phyloP scores from a whole-genome alignment of 1,140 invertebrate species.

The Geopemphigus sp. region DNA sequence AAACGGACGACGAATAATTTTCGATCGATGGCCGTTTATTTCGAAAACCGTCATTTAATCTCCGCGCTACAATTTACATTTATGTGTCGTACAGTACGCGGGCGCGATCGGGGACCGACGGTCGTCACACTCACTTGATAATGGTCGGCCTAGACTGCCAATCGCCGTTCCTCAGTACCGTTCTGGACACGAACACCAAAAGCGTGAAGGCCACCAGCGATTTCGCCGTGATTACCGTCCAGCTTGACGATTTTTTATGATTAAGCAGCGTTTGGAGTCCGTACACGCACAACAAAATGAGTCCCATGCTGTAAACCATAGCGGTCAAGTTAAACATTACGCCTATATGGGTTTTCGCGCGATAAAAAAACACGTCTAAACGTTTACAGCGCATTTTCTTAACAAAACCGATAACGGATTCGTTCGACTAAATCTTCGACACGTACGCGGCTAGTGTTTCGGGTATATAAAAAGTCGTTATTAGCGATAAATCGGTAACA shows the following conservation, averaged over 20 bases:
- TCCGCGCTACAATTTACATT: no score
- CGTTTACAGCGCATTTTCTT: no score
- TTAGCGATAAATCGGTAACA: neutral
- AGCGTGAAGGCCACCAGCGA: slow-evolving; percentile 54
- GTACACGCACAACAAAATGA: slow-evolving; percentile 64
- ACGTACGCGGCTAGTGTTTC: neutral
- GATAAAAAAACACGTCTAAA: no score
- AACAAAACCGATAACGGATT: no score
- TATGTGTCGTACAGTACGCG: no score
- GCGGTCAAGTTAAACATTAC: no score
- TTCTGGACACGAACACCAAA: slow-evolving; percentile 64
- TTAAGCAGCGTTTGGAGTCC: slow-evolving; percentile 66
- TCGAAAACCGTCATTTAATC: no score
- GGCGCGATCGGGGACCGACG: no score
- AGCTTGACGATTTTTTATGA: slow-evolving; percentile 53
- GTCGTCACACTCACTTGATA: slow-evolving; percentile 62
- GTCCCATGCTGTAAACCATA: slow-evolving; percentile 72
- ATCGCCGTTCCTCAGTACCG: slow-evolving; percentile 69
- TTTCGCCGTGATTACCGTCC: neutral
- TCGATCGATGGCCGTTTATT: no score
- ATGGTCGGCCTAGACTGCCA: slow-evolving; percentile 76
- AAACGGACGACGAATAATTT: no score
- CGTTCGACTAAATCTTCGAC: neutral
- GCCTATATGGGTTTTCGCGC: no score
- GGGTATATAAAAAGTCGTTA: neutral